Conservation (phyloP, 1,140 invertebrate species). For the Apocrypta bakeri region DNA sequence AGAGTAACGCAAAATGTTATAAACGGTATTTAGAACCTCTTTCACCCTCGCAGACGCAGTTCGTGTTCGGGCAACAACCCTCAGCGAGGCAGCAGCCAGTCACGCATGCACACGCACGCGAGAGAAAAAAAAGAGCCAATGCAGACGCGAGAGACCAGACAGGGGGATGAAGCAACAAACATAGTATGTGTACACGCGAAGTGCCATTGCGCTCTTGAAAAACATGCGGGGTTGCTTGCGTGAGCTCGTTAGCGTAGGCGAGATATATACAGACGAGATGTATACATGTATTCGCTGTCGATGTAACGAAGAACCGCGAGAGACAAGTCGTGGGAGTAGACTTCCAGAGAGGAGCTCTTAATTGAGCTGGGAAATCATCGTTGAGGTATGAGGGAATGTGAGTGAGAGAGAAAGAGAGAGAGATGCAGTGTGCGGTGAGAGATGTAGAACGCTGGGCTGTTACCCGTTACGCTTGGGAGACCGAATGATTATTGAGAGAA, state of each 20-base stretch:
- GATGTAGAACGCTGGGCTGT: not conserved
- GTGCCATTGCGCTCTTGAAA: not conserved
- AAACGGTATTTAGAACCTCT: not conserved
- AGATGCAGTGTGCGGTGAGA: not conserved
- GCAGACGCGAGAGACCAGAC: not conserved
- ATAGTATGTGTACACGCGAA: not conserved
- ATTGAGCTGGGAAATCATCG: conserved; percentile 9
- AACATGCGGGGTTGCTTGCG: conserved; percentile 7
- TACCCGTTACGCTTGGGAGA: not conserved
- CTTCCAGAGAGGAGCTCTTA: not conserved
- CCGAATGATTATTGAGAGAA: not conserved
- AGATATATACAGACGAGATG: not conserved
- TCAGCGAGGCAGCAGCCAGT: not conserved
- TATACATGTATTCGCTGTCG: no score
- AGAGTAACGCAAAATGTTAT: no score
- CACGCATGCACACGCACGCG: not conserved
- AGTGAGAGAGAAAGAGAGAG: no score
- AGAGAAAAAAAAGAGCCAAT: not conserved
- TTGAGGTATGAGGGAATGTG: not conserved
- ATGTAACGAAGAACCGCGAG: not conserved
- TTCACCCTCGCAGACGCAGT: not conserved
- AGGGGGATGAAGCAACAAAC: not conserved
- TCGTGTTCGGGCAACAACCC: no score
- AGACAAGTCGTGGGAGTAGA: not conserved
- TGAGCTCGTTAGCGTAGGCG: conserved; percentile 7